phyloP scores from a whole-genome alignment of 2,888 invertebrate species.

The Drosophila acutilabella region DNA sequence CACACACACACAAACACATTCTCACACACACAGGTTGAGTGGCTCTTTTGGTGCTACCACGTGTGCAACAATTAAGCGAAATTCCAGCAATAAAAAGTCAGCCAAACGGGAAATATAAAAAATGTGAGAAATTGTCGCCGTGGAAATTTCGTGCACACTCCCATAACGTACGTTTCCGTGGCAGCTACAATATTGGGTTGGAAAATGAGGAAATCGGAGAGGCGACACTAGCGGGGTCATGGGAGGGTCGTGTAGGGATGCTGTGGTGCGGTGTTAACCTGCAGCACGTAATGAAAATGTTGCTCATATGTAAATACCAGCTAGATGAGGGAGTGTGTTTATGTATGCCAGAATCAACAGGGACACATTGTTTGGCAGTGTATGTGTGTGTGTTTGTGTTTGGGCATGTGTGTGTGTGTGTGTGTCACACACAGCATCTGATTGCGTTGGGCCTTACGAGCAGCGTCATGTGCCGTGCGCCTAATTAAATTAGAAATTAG shows the following conservation, averaged over 20 bases:
- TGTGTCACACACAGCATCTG: constrained; percentile 36
- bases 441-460: constrained; percentile 59
- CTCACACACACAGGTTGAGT: constrained; percentile 4
- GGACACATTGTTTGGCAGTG: constrained; percentile 29
- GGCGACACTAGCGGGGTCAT: neutral
- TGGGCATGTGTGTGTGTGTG: constrained; percentile 13
- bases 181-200: constrained; percentile 6
- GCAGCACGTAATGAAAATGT: constrained; percentile 70
- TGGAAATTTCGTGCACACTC: constrained; percentile 10
- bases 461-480: constrained; percentile 53
- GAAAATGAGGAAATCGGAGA: neutral
- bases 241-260: neutral
- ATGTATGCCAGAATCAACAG: constrained; percentile 45
- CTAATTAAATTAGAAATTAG: constrained; percentile 79
- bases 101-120: constrained; percentile 56
- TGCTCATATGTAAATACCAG: constrained; percentile 57
- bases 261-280: constrained; percentile 5
- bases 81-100: constrained; percentile 18
- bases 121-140: constrained; percentile 51
- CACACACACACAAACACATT: neutral
- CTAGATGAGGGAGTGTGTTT: constrained; percentile 10
- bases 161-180: constrained; percentile 8
- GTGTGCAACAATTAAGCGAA: constrained; percentile 38
- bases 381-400: constrained; percentile 4
- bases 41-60: constrained; percentile 23